Evolutionary conservation across 2,888 invertebrate genomes (phyloP), one percentile per base, ranked within the genome.

Genomic region (Cataglyphis altisquamis): DNA sequence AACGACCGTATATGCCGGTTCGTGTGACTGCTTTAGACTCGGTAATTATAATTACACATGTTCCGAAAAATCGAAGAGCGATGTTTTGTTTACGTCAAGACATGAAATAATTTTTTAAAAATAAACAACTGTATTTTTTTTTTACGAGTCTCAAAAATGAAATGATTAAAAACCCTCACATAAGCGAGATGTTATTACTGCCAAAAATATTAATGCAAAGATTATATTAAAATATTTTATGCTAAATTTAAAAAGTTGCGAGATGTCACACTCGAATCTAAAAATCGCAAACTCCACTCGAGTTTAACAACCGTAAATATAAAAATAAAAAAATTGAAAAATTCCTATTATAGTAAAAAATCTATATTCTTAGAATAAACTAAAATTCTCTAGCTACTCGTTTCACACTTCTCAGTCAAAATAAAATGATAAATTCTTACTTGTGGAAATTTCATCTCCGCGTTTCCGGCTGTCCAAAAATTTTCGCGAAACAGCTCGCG

Each of bases 41-140:
- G 29, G 5, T 68, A 60, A 32, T 45, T 80, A 36, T 41, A 36
- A 78, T 45, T 18, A 80, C 15, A 39, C n/a, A 39, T 48, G 52
- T 45, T n/a, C 21, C 45, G 45, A 25, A 25, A 45, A 18, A 70
- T 70, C 57, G 10, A 12, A 10, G 32, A 32, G 21, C 29, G 10
- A 62, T 80, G 60, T 18, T 48, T 36, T 15, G 2, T 21, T 36
- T 6, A 36, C 21, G 3, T 41, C 21, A 9, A 25, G 15, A 0
- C 18, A n/a, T 9, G 6, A 15, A 10, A 39, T 32, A 41, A 0
- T 41, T 32, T 8, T 8, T 5, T 9, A 45, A 18, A 39, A 39
- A 36, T 6, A 36, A 39, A 29, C 3, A 57, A 57, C 21, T 15
- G 0, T 9, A 39, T n/a, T 8, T 52, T 48, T 25, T 15, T 60